These are phyloP conservation scores for Pachydiplax longipennis DNA, from an alignment of 2,888 invertebrate species.

Conservation along the genomic window DNA sequence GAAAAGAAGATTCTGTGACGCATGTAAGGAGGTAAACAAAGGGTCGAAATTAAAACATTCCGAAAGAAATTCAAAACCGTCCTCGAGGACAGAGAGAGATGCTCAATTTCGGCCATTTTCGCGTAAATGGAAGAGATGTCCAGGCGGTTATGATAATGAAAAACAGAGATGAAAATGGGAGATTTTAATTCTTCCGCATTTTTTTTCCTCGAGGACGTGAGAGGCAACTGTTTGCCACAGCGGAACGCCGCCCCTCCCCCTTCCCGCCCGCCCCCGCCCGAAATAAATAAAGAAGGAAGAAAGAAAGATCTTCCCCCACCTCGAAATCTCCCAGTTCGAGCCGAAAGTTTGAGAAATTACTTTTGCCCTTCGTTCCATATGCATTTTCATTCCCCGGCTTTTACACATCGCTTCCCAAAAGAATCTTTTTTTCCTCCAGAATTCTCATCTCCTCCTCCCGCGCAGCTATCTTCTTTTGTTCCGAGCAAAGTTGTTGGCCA, in stretches of 20 bases:
- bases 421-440: neutral
- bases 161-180: neutral
- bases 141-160: neutral
- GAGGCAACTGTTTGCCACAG: neutral
- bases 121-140: neutral
- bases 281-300: neutral
- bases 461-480: conserved; percentile 41
- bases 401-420: conserved; percentile 41
- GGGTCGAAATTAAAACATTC: neutral
- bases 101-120: neutral
- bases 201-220: neutral
- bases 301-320: neutral
- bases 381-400: conserved; percentile 40
- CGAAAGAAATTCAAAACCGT: neutral
- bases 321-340: neutral
- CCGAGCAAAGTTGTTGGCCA: conserved; percentile 35
- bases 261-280: neutral
- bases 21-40: neutral
- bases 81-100: neutral
- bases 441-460: conserved; percentile 11
- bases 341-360: conserved; percentile 43
- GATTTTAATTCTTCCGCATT: neutral
- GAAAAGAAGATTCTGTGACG: neutral
- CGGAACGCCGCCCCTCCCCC: neutral
- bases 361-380: conserved; percentile 43